Evolutionary conservation across 2,888 invertebrate species (phyloP).

Genomic region (Microplitis manilae): DNA sequence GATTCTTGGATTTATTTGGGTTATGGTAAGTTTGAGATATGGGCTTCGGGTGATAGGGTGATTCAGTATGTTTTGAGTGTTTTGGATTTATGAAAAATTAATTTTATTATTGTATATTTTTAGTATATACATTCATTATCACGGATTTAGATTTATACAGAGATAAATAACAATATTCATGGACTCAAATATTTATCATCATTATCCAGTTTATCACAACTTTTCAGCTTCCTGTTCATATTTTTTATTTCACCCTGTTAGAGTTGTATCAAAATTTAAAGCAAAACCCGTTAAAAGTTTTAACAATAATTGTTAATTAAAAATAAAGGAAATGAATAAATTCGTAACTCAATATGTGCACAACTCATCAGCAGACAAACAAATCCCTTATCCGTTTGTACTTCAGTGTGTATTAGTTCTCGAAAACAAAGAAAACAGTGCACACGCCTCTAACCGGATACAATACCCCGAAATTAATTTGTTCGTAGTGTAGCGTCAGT

Average conservation of each 20-base stretch:
- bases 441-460: not conserved
- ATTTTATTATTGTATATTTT: not conserved
- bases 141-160: not conserved
- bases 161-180: not conserved
- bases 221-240: not conserved
- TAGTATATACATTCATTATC: not conserved
- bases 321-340: not conserved
- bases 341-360: not conserved
- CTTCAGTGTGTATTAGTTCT: not conserved
- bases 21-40: not conserved
- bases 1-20: not conserved
- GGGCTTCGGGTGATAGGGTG: not conserved
- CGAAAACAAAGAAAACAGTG: not conserved
- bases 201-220: not conserved
- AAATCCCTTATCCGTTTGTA: not conserved
- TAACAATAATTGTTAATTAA: not conserved
- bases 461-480: constrained; percentile 21
- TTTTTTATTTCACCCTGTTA: not conserved
- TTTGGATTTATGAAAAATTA: not conserved
- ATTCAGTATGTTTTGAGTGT: not conserved
- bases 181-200: not conserved
- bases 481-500: not conserved
- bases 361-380: not conserved
- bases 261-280: no score
- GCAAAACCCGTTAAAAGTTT: not conserved